Conservation (phyloP, 2,797 vertebrate genomes). For the Tauraco hartlaubi region DNA sequence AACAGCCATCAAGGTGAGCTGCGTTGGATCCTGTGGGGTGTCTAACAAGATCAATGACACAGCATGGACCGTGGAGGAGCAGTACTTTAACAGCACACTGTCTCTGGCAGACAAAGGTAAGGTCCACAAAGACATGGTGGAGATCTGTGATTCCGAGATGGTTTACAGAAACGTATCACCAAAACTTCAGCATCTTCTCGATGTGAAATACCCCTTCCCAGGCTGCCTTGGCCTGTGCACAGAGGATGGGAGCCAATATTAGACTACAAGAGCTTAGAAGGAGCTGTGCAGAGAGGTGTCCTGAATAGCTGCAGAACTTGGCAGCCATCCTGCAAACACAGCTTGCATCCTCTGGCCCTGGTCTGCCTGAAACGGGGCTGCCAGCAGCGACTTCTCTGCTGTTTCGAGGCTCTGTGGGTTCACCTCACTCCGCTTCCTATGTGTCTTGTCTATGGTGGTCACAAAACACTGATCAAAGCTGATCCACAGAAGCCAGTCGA, state of each 20-base stretch:
- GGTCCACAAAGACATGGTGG: neutral
- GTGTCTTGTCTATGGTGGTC: neutral
- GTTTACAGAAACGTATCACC: neutral
- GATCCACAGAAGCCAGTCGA: neutral
- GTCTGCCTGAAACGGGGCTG: neutral
- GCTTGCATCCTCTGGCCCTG: neutral
- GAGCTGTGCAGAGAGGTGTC: neutral
- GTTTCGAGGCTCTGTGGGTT: neutral
- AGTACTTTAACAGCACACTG: slow-evolving; percentile 93
- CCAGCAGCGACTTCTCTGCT: neutral
- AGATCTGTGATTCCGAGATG: neutral
- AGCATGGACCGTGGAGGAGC: slow-evolving; percentile 89
- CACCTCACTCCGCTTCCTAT: fast-evolving
- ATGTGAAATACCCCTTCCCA: neutral
- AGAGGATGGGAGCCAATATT: neutral
- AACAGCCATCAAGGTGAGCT: slow-evolving; percentile 94
- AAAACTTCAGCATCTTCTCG: neutral
- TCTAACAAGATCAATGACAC: slow-evolving; percentile 91
- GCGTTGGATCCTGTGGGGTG: slow-evolving; percentile 92
- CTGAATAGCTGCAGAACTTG: neutral
- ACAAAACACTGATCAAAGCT: neutral
- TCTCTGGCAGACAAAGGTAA: slow-evolving; percentile 96
- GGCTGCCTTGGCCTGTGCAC: neutral
- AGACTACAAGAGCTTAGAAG: neutral
- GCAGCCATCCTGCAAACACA: neutral